Evolutionary conservation across 2,797 vertebrate species (phyloP).

Genomic region (Acrocephalus scirpaceus): DNA sequence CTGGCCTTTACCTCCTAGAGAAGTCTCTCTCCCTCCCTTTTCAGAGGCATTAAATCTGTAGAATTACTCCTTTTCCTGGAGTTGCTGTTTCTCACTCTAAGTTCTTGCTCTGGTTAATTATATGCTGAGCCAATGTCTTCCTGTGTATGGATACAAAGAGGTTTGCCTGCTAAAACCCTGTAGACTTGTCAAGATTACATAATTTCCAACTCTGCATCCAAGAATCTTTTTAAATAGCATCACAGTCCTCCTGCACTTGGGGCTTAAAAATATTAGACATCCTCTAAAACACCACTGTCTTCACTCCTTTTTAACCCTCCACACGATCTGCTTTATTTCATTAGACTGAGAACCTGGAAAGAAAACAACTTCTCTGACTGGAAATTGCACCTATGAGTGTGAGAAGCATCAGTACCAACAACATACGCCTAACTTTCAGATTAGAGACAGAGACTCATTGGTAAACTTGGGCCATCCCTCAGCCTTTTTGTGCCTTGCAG

Average conservation of each 20-base stretch:
- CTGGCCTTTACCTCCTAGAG: background rate
- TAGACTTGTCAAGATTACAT: background rate
- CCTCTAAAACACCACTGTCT: background rate
- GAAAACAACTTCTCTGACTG: background rate
- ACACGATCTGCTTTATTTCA: background rate
- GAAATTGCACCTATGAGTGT: background rate
- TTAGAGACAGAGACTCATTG: background rate
- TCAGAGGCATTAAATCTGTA: background rate
- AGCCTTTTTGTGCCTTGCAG: background rate
- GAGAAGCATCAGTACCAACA: background rate
- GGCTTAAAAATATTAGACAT: background rate
- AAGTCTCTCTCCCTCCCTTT: background rate
- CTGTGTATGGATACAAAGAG: fast-evolving
- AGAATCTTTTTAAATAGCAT: background rate
- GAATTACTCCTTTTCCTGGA: background rate
- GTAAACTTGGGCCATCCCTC: background rate
- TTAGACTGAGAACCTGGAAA: background rate
- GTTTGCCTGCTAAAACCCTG: background rate
- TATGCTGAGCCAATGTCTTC: background rate
- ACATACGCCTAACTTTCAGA: background rate
- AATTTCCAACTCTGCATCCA: background rate
- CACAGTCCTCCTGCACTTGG: background rate
- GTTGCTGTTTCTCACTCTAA: background rate
- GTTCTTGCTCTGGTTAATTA: background rate
- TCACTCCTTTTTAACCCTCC: background rate